A percentile compares a stretch with the other conserved stretches of the same genome.
phyloP scores from a whole-genome alignment of 2,113 vertebrate genomes.

The Dendrocopos noguchii region DNA sequence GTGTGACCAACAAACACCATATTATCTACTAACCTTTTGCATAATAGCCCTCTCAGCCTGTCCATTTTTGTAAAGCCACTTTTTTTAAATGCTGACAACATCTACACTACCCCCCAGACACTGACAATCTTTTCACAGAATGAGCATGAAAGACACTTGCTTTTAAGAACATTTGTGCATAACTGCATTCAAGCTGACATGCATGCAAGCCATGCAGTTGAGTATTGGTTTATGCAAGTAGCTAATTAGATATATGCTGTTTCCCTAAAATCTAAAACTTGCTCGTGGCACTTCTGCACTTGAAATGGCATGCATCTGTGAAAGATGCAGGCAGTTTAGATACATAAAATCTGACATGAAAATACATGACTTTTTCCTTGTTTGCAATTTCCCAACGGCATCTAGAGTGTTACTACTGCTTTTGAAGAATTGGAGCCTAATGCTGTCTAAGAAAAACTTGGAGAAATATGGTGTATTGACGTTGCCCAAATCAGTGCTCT shows the following conservation, averaged over 20 bases:
- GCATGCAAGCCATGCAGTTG: not conserved
- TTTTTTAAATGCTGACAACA: slow-evolving; percentile 29
- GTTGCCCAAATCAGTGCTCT: not conserved
- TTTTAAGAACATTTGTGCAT: not conserved
- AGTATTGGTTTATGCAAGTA: slow-evolving; percentile 32
- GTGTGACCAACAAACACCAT: slow-evolving; percentile 33
- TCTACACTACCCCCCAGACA: not conserved
- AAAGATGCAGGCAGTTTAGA: not conserved
- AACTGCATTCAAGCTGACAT: not conserved
- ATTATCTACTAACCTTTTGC: slow-evolving; percentile 25
- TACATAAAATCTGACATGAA: not conserved
- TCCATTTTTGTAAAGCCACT: not conserved
- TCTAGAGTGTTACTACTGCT: not conserved
- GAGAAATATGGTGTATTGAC: not conserved
- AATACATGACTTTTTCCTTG: not conserved
- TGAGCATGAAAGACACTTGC: not conserved
- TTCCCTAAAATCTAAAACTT: slow-evolving; percentile 19
- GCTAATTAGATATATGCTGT: not conserved
- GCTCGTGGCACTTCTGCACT: slow-evolving; percentile 21
- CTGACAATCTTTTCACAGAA: not conserved
- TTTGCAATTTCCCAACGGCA: not conserved
- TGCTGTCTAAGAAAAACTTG: not conserved
- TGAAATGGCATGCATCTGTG: not conserved
- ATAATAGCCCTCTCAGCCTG: slow-evolving; percentile 14
- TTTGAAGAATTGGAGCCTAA: not conserved